A percentile compares a stretch with the other conserved stretches of the same genome.
Conservation (phyloP, 2,113 vertebrate species). For the Cyprinus carpio region DNA sequence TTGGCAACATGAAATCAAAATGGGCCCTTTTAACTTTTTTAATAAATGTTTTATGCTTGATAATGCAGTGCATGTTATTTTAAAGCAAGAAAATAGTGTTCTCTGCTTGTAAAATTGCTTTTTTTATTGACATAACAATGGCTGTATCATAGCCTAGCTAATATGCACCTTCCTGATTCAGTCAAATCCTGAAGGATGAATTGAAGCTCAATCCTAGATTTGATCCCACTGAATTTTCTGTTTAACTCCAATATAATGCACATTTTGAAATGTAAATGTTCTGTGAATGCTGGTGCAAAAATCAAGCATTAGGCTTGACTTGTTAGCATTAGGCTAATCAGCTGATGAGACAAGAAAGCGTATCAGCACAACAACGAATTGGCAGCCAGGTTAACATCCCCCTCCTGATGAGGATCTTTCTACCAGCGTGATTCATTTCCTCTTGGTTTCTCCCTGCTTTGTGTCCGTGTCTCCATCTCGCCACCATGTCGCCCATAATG, state of each 20-base stretch:
- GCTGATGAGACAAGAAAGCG: background rate
- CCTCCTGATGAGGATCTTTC: background rate
- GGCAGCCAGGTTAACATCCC: background rate
- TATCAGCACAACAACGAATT: background rate
- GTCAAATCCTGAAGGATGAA: background rate
- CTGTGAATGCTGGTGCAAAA: background rate
- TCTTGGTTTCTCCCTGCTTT: slow-evolving; percentile 34
- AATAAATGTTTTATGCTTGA: background rate
- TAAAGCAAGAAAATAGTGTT: background rate
- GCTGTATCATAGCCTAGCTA: background rate
- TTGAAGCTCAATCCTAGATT: background rate
- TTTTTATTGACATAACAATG: background rate
- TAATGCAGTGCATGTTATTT: background rate
- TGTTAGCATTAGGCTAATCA: background rate
- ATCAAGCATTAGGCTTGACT: background rate
- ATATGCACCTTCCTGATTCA: background rate
- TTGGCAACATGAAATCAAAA: background rate
- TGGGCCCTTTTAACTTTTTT: background rate
- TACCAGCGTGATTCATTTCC: slow-evolving; percentile 28
- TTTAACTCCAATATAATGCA: background rate
- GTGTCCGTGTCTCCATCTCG: slow-evolving; percentile 33
- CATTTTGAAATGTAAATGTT: background rate
- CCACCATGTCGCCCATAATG: slow-evolving; percentile 22
- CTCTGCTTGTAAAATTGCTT: background rate
- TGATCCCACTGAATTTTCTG: background rate